Percentiles rank a stretch among this genome's conserved stretches.
phyloP scores from a whole-genome alignment of 92 coral and sea anemone species.

The Micromussa lordhowensis region DNA sequence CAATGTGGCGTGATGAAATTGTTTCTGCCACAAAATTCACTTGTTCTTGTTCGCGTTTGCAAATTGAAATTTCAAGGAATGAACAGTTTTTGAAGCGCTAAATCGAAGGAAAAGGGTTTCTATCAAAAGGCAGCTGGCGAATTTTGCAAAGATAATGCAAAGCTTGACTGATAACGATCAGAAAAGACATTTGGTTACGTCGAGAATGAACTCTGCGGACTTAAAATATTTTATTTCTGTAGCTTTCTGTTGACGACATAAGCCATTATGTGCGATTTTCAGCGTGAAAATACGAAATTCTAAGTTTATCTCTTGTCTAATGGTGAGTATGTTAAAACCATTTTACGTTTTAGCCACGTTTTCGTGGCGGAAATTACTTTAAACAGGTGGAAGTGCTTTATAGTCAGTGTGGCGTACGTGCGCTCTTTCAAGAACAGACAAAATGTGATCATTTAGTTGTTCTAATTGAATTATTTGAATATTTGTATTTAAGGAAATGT shows the following conservation, averaged over 20 bases:
- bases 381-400: background rate
- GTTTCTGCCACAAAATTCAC: background rate
- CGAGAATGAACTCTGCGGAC: background rate
- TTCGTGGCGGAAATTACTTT: background rate
- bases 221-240: background rate
- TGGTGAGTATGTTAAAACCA: constrained; percentile 23
- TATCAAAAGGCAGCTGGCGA: background rate
- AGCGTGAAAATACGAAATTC: background rate
- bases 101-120: background rate
- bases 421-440: background rate
- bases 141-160: background rate
- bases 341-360: background rate
- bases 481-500: background rate
- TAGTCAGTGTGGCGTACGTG: background rate
- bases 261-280: background rate
- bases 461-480: constrained; percentile 4
- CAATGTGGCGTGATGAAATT: background rate
- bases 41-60: background rate
- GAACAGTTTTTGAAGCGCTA: background rate
- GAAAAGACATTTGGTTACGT: background rate
- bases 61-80: background rate
- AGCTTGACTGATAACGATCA: background rate
- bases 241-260: constrained; percentile 19
- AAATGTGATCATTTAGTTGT: background rate
- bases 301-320: background rate